These are phyloP conservation scores for Cebuella pygmaea DNA, from an alignment of 2,797 vertebrate genomes.

Conservation along the genomic window DNA sequence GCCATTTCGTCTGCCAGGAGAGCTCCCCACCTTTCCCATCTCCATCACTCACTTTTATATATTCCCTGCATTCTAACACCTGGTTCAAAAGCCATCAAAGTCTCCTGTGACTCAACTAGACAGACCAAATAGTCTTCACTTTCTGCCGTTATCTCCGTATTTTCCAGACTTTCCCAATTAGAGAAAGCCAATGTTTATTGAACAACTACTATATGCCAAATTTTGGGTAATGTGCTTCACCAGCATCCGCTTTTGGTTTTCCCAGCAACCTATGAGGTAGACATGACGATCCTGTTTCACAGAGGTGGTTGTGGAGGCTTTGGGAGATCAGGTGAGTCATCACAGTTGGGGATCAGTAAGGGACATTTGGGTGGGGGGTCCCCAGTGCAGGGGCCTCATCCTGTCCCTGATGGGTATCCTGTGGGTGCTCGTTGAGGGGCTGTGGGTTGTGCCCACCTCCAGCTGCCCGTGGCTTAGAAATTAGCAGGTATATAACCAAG, in stretches of 20 bases:
- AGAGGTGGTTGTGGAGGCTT: not conserved
- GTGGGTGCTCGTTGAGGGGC: too few relatives aligned
- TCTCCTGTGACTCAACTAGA: not conserved
- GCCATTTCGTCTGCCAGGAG: not conserved
- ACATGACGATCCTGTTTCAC: not conserved
- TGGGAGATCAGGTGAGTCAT: not conserved
- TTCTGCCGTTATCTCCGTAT: not conserved
- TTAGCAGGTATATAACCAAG: not conserved
- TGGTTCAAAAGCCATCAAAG: not conserved
- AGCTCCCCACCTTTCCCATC: fast-evolving
- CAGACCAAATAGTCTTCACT: not conserved
- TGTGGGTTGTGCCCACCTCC: not conserved
- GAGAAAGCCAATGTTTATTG: not conserved
- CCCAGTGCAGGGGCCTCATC: not conserved
- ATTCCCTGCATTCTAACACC: too few relatives aligned
- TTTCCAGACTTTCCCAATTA: not conserved
- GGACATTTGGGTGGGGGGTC: not conserved
- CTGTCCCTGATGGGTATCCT: not conserved
- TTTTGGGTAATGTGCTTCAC: not conserved
- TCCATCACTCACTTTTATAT: not conserved
- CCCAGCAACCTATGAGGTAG: not conserved
- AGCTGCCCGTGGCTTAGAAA: not conserved
- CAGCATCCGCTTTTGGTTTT: not conserved
- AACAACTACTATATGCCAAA: not conserved
- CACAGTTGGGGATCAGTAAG: not conserved